phyloP scores from a whole-genome alignment of 2,888 invertebrate species.

The Ormyrus nitidulus region DNA sequence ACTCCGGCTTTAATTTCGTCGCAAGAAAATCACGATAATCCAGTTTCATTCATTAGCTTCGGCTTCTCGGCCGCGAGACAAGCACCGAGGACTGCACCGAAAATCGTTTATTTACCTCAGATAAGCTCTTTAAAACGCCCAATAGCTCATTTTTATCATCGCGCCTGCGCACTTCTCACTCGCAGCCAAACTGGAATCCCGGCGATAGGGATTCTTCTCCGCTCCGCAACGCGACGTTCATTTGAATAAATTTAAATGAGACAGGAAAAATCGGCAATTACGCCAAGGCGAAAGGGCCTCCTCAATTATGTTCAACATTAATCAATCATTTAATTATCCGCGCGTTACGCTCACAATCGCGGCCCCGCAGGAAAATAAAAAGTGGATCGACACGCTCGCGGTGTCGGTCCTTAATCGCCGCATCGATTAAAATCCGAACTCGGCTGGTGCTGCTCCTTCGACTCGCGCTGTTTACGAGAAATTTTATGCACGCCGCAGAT shows the following conservation, averaged over 20 bases:
- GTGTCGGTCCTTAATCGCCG: slow-evolving; percentile 40
- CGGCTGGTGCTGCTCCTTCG: not conserved
- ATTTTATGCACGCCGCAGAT: no score
- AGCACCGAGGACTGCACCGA: no score
- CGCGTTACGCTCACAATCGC: not conserved
- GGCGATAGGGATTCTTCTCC: not conserved
- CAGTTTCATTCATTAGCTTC: no score
- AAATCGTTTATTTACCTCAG: no score
- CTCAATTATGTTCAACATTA: slow-evolving; percentile 35
- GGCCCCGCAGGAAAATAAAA: slow-evolving; percentile 8
- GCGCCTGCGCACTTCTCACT: not conserved
- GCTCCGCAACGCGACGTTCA: no score
- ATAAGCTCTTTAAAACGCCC: no score
- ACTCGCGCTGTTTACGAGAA: not conserved
- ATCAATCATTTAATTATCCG: slow-evolving; percentile 46
- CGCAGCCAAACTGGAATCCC: not conserved
- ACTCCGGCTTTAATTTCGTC: no score
- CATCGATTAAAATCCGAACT: slow-evolving; percentile 38
- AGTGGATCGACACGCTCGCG: slow-evolving; percentile 17
- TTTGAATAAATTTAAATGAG: slow-evolving; percentile 1
- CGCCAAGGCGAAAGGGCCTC: not conserved
- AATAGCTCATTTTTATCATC: slow-evolving; percentile 1
- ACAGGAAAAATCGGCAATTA: slow-evolving; percentile 11
- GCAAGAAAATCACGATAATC: no score
- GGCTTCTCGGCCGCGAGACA: no score